Base-by-base conservation (phyloP, 1,140 invertebrate genomes). In the Drosophila azteca region DNA sequence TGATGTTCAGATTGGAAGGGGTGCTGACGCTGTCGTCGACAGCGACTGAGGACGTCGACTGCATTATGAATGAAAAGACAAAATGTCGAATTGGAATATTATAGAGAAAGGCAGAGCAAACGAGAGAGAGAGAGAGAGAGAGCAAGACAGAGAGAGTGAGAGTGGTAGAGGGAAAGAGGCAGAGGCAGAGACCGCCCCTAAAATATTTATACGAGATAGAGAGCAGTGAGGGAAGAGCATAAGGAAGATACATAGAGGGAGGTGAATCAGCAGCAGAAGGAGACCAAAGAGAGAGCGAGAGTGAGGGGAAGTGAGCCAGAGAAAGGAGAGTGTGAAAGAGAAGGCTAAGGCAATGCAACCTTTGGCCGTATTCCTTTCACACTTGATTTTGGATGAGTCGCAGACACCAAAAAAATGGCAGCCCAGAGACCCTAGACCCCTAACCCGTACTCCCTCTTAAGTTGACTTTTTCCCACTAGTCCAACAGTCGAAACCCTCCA, bases 31-130 rank as follows among this genome's bases (percentile, higher is more conserved):
- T 53, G 41, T 22, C 58, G 62, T 15, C 11, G 62, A 64, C 62
- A 31, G 13, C 44, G 51, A 15, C 54, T 13, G 22, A 26, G 35
- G 35, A 26, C 62, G 20, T 43, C 58, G 51, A 55, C 75, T 51
- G 85, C 80, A 81, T 85, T 81, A 81, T 88, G 77, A 90, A 87
- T 78, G 72, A 68, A 85, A 70, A 77, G 77, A 87, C 83, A 90
- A 90, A 90, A 88, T 90, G 80, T 90, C 87, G 87, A 90, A 90
- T 90, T 87, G 87, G 87, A 90, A 90, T 87, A 81, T 59, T 54
- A 69, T 15, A 54, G 57, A 31, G 20, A 13, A 17, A 22, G 41
- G 55, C 20, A 20, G 60, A 64, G 53, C 57, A 45, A 48, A 44
- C 39, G 26, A 15, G 29, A 39, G 3, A 24, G 26, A 45, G 26